phyloP scores from a whole-genome alignment of 2,888 invertebrate species.

The Tinea semifulvella region DNA sequence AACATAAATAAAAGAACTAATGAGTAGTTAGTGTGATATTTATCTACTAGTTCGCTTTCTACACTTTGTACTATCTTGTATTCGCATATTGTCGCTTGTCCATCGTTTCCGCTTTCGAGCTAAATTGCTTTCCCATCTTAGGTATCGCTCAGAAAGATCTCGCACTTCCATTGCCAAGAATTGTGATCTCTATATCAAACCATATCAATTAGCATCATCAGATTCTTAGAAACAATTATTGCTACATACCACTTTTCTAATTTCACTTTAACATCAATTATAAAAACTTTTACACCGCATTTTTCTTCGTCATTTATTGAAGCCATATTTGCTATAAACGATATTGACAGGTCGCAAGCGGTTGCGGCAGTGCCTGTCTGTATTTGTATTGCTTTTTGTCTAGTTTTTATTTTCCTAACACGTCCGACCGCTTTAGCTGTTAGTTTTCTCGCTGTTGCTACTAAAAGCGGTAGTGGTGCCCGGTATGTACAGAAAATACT shows the following conservation, averaged over 20 bases:
- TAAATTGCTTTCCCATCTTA: not conserved
- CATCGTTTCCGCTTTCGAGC: not conserved
- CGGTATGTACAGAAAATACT: conserved; percentile 1
- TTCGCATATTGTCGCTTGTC: too few relatives aligned
- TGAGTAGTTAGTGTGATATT: not conserved
- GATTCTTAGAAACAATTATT: conserved; percentile 5
- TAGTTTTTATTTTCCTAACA: conserved; percentile 5
- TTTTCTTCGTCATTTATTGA: not conserved
- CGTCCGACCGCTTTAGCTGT: conserved; percentile 10
- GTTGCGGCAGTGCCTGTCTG: not conserved
- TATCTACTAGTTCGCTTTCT: too few relatives aligned
- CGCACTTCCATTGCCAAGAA: too few relatives aligned
- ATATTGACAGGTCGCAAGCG: conserved; percentile 8
- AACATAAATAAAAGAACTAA: too few relatives aligned
- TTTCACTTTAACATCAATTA: conserved; percentile 1
- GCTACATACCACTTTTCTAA: conserved; percentile 6
- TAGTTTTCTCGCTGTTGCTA: conserved; percentile 10
- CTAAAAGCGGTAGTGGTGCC: not conserved
- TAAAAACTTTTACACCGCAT: conserved; percentile 8
- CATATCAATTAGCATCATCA: conserved; percentile 1
- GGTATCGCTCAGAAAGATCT: too few relatives aligned
- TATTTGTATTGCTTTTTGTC: conserved; percentile 6
- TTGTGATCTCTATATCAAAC: not conserved
- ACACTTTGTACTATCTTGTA: too few relatives aligned
- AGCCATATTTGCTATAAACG: conserved; percentile 8